Evolutionary conservation across 2,888 invertebrate species (phyloP).

Genomic region (Bombyx huttoni): DNA sequence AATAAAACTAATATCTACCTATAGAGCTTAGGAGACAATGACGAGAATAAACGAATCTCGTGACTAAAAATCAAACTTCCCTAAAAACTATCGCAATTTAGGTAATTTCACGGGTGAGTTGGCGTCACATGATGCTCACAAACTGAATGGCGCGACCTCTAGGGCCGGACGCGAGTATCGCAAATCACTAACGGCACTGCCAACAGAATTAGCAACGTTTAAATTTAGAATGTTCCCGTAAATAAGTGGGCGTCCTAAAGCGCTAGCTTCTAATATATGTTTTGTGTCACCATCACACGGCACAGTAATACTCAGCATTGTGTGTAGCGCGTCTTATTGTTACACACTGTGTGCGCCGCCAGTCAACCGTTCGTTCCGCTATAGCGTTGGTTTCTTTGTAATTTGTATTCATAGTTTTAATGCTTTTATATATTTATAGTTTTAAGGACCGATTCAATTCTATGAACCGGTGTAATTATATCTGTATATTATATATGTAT

Average conservation of each 20-base stretch:
- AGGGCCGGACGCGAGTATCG: not conserved
- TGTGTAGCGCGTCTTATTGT: not conserved
- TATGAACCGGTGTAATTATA: no score
- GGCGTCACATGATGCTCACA: not conserved
- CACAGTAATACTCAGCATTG: no score
- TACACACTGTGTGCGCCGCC: not conserved
- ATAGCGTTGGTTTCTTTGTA: no score
- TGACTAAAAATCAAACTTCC: no score
- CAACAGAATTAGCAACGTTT: not conserved
- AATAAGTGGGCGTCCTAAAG: not conserved
- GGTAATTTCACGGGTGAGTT: not conserved
- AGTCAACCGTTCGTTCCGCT: no score
- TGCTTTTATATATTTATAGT: no score
- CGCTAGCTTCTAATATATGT: not conserved
- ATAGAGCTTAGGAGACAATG: no score
- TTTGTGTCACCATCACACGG: not conserved
- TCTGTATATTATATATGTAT: no score
- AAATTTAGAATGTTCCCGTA: not conserved
- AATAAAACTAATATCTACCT: no score
- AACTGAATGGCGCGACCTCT: not conserved
- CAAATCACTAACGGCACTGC: not conserved
- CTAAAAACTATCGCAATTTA: not conserved
- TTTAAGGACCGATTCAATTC: no score
- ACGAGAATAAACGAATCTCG: no score
- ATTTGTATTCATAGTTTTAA: no score